Evolutionary conservation across 2,113 vertebrate species (phyloP).

Genomic region (Symphodus melops): DNA sequence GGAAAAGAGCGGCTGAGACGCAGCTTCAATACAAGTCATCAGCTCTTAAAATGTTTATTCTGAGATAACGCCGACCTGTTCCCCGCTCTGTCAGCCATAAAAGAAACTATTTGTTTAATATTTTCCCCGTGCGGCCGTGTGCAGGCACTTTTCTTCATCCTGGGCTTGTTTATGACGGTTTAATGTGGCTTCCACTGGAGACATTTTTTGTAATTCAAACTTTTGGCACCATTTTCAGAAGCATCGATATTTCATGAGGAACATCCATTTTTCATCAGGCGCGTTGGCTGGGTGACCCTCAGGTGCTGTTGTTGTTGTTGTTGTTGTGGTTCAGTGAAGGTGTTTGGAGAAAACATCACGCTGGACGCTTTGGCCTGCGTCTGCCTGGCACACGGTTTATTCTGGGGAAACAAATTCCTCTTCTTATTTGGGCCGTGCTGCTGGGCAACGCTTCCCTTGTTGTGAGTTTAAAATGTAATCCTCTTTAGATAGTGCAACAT

Average conservation of each 20-base stretch:
- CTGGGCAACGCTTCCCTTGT: conserved; percentile 38
- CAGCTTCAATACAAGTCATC: no score
- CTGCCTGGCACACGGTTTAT: conserved; percentile 50
- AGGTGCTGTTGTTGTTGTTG: conserved; percentile 46
- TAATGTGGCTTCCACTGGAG: conserved; percentile 14
- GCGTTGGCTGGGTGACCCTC: conserved; percentile 43
- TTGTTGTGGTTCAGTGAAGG: conserved; percentile 32
- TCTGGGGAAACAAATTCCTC: conserved; percentile 61
- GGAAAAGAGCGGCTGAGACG: no score
- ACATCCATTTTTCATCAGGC: conserved; percentile 68
- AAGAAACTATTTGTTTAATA: neutral
- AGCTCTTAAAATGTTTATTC: no score
- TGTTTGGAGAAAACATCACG: conserved; percentile 51
- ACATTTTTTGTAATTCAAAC: conserved; percentile 45
- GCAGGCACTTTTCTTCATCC: conserved; percentile 13
- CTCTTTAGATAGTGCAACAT: conserved; percentile 54
- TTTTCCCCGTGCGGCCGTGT: neutral
- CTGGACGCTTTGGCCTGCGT: conserved; percentile 47
- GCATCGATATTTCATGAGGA: conserved; percentile 66
- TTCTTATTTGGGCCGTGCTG: conserved; percentile 59
- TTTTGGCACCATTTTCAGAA: conserved; percentile 53
- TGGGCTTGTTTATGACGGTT: conserved; percentile 14
- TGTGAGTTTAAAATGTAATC: conserved; percentile 69
- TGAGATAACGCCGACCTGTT: neutral
- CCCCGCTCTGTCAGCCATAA: neutral